These are phyloP conservation scores for Ispidina lecontei DNA, from an alignment of 2,797 vertebrate genomes.

Conservation along the genomic window DNA sequence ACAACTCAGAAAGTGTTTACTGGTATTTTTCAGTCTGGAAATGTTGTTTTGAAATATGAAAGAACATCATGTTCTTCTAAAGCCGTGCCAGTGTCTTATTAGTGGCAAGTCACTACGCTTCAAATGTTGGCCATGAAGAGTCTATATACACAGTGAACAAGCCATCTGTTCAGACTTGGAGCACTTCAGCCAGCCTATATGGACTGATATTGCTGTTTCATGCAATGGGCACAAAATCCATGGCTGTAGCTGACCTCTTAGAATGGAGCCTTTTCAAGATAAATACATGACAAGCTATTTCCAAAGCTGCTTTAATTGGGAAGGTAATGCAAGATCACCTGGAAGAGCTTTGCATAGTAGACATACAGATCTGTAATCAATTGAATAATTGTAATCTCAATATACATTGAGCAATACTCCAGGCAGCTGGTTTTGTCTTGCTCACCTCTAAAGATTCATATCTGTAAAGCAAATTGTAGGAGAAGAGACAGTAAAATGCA, in stretches of 20 bases:
- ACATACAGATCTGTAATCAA: not conserved
- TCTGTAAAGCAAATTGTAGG: not conserved
- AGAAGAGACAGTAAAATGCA: not conserved
- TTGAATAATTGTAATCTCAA: not conserved
- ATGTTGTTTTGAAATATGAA: constrained; percentile 26
- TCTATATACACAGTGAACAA: constrained; percentile 18
- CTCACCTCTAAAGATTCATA: not conserved
- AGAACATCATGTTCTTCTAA: constrained; percentile 44
- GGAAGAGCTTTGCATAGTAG: not conserved
- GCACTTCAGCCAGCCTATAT: not conserved
- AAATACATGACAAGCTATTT: constrained; percentile 15
- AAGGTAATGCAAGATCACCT: not conserved
- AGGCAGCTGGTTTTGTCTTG: not conserved
- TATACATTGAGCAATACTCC: not conserved
- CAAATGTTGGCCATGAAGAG: constrained; percentile 34
- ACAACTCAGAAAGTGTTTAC: constrained; percentile 20
- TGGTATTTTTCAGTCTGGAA: constrained; percentile 20
- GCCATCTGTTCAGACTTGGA: constrained; percentile 34
- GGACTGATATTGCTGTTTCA: constrained; percentile 30
- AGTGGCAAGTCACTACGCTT: constrained; percentile 30
- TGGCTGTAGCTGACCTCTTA: constrained; percentile 20
- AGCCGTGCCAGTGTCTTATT: constrained; percentile 39
- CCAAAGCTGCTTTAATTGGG: constrained; percentile 31
- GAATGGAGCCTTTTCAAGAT: not conserved
- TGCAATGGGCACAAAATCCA: constrained; percentile 9